phyloP scores from a whole-genome alignment of 2,113 vertebrate genomes.

The Tringa solitaria region DNA sequence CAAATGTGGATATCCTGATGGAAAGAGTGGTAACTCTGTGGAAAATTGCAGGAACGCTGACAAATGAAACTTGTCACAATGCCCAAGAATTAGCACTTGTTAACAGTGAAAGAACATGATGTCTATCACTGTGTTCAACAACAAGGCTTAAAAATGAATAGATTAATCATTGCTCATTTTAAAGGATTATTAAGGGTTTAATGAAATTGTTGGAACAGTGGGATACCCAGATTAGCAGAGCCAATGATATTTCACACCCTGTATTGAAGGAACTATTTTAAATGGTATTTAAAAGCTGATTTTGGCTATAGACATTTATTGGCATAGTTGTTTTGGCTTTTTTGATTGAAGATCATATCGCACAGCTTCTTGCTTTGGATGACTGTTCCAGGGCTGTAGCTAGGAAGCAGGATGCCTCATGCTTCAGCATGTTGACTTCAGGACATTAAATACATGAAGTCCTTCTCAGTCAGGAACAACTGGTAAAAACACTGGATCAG shows the following conservation, averaged over 20 bases:
- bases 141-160: constrained; percentile 23
- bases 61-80: constrained; percentile 52
- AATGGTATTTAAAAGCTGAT: neutral
- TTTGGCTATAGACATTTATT: neutral
- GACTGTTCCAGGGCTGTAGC: neutral
- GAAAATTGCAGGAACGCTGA: constrained; percentile 48
- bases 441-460: neutral
- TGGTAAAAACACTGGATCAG: neutral
- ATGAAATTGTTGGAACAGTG: constrained; percentile 16
- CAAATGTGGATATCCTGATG: neutral
- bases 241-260: neutral
- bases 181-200: constrained; percentile 14
- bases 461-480: neutral
- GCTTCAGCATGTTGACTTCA: neutral
- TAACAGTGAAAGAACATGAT: constrained; percentile 12
- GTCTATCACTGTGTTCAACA: constrained; percentile 31
- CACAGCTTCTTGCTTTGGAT: neutral
- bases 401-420: neutral
- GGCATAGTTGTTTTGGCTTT: neutral
- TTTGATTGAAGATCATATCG: neutral
- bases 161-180: constrained; percentile 43
- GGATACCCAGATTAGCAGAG: neutral
- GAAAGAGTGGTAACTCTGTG: neutral
- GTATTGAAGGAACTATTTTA: neutral
- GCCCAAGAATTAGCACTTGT: constrained; percentile 39